Evolutionary conservation across 2,888 invertebrate species (phyloP).

Genomic region (Apotomis turbidana): DNA sequence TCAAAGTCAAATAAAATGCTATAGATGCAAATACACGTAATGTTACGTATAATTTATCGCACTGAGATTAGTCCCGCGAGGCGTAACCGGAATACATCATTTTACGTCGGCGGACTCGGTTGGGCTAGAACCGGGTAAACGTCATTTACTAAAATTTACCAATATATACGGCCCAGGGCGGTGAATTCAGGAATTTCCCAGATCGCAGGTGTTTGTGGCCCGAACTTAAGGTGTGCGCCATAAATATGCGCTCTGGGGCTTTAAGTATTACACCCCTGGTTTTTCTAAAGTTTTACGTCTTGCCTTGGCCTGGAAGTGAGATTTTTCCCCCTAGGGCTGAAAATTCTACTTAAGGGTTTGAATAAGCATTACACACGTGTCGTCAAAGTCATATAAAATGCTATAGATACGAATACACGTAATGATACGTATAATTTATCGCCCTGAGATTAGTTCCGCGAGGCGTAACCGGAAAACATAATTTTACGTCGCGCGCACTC

Average conservation of each 20-base stretch:
- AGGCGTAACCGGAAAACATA: conserved; percentile 37
- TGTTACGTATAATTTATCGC: conserved; percentile 39
- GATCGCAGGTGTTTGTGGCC: too few species aligned
- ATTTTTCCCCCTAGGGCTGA: too few species aligned
- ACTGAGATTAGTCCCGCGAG: conserved; percentile 38
- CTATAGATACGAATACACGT: conserved; percentile 28
- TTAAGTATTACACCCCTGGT: too few species aligned
- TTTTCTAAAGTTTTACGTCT: too few species aligned
- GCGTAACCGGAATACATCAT: conserved; percentile 40
- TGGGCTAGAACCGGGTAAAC: background rate
- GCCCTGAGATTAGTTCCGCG: conserved; percentile 35
- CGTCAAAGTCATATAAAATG: conserved; percentile 12
- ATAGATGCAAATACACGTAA: conserved; percentile 35
- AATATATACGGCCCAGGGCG: too few species aligned
- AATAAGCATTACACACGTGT: conserved; percentile 11
- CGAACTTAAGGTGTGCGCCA: too few species aligned
- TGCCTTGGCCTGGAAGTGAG: too few species aligned
- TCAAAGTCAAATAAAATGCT: conserved; percentile 13
- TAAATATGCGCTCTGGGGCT: too few species aligned
- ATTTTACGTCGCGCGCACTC: conserved; percentile 6
- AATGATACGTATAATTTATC: conserved; percentile 38
- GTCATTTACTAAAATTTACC: background rate
- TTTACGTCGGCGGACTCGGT: conserved; percentile 12
- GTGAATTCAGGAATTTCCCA: too few species aligned
- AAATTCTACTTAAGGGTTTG: too few species aligned